A percentile compares a stretch with the other conserved stretches of the same genome.
phyloP scores from a whole-genome alignment of 1,140 invertebrate genomes.

The Aethina tumida region DNA sequence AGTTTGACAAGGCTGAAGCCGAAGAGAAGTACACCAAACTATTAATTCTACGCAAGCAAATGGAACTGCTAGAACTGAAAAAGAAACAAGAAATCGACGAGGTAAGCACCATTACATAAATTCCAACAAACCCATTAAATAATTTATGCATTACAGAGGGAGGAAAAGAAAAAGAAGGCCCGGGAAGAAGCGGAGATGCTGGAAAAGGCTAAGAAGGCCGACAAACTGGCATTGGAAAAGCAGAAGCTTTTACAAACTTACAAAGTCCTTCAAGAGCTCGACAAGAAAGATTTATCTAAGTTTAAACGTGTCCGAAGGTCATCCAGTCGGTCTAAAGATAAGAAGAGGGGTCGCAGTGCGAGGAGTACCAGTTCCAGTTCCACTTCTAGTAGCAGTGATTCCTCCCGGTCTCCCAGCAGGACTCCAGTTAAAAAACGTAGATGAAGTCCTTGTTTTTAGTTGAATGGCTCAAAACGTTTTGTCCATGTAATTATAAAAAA shows the following conservation, averaged over 20 bases:
- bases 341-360: too few species aligned
- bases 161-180: conserved; percentile 36
- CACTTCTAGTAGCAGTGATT: too few species aligned
- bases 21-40: conserved; percentile 37
- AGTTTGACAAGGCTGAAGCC: conserved; percentile 33
- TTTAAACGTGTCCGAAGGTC: too few species aligned
- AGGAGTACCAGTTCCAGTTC: too few species aligned
- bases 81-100: conserved; percentile 33
- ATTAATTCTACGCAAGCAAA: conserved; percentile 42
- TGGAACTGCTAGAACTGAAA: conserved; percentile 39
- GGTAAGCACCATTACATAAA: conserved; percentile 11
- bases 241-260: conserved; percentile 33
- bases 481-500: too few species aligned
- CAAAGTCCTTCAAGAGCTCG: conserved; percentile 32
- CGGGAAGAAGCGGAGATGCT: conserved; percentile 40
- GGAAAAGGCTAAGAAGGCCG: conserved; percentile 39
- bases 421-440: too few species aligned
- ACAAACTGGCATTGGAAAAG: conserved; percentile 33
- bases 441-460: too few species aligned
- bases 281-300: conserved; percentile 22
- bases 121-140: neutral
- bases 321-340: too few species aligned
- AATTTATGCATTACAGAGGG: conserved; percentile 27
- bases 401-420: too few species aligned
- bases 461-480: too few species aligned